Evolutionary conservation across 30 jellyfish, hydroid and myxozoan species (phyloP).

Genomic region (Chrysaora quinquecirrha): DNA sequence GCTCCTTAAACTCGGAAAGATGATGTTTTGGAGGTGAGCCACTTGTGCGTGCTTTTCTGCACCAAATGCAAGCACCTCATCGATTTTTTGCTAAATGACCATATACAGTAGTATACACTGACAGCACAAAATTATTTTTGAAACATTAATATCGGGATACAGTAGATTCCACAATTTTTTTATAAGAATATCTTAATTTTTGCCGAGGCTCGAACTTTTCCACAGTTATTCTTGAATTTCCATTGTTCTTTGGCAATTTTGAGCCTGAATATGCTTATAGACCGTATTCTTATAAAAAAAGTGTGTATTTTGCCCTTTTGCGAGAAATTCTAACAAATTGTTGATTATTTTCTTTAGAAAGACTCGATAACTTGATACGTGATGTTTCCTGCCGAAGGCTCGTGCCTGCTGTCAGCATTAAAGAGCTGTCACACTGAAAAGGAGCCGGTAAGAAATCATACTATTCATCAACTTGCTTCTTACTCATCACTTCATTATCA

Average conservation of each 20-base stretch:
- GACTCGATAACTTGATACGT: background rate
- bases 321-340: no score
- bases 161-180: no score
- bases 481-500: background rate
- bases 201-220: background rate
- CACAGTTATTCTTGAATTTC: constrained; percentile 4
- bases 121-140: no score
- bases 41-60: no score
- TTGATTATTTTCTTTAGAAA: background rate
- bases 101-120: no score
- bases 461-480: background rate
- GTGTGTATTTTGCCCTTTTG: no score
- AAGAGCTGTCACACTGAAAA: background rate
- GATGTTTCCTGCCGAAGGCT: background rate
- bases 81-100: no score
- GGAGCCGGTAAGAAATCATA: background rate
- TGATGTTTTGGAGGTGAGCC: no score
- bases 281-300: background rate
- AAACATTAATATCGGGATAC: no score
- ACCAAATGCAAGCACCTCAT: no score
- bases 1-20: no score
- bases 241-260: background rate
- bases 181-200: background rate
- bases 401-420: background rate
- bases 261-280: background rate